Evolutionary conservation across 2,888 invertebrate species (phyloP).

Genomic region (Pheosia tremula): DNA sequence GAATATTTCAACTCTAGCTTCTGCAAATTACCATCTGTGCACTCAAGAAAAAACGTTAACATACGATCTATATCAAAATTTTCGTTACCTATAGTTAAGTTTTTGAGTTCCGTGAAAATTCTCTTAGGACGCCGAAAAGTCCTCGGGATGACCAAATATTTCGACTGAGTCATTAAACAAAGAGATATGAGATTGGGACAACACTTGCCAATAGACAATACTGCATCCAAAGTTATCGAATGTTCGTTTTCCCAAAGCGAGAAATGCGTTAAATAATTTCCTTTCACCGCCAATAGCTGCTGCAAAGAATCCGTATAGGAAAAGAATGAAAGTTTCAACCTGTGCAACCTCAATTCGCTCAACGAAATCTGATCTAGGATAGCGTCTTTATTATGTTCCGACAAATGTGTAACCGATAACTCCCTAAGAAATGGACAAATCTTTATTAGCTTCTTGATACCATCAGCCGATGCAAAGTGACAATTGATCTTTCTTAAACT

Average conservation of each 20-base stretch:
- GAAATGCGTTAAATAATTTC: constrained; percentile 73
- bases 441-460: constrained; percentile 69
- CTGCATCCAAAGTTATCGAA: constrained; percentile 66
- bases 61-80: constrained; percentile 70
- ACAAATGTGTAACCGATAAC: constrained; percentile 74
- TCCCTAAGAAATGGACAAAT: constrained; percentile 75
- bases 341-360: constrained; percentile 65
- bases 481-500: constrained; percentile 75
- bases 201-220: constrained; percentile 65
- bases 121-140: constrained; percentile 59
- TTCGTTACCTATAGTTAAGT: constrained; percentile 73
- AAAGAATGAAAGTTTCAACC: constrained; percentile 76
- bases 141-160: constrained; percentile 63
- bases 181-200: constrained; percentile 73
- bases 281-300: constrained; percentile 67
- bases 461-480: constrained; percentile 75
- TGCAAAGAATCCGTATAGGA: constrained; percentile 71
- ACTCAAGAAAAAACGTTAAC: constrained; percentile 68
- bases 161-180: constrained; percentile 75
- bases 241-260: constrained; percentile 78
- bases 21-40: constrained; percentile 61
- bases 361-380: constrained; percentile 69
- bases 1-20: constrained; percentile 74
- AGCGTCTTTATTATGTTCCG: constrained; percentile 72
- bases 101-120: constrained; percentile 66